A percentile compares a stretch with the other conserved stretches of the same genome.
Conservation (phyloP, 2,888 invertebrate genomes). For the Torymus aiolomorphi region DNA sequence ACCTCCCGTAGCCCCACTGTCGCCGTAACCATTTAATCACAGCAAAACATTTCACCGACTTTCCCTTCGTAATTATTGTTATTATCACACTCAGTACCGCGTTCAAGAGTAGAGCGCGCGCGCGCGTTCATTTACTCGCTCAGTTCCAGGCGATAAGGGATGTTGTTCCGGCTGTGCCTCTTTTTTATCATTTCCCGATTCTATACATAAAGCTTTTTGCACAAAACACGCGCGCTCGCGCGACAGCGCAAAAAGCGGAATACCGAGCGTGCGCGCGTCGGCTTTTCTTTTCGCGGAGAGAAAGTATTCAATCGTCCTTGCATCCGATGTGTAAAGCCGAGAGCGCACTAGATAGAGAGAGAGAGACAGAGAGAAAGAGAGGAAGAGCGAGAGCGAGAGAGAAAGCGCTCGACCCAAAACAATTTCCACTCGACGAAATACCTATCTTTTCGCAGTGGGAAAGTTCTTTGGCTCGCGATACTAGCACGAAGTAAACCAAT, state of each 20-base stretch:
- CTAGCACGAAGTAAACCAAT: conserved; percentile 68
- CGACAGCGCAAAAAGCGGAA: neutral
- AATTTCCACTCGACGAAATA: conserved; percentile 62
- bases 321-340: conserved; percentile 41
- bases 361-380: neutral
- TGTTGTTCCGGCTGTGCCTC: conserved; percentile 4
- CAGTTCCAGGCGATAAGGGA: conserved; percentile 18
- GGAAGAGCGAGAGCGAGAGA: neutral
- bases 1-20: no score
- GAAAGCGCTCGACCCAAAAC: conserved; percentile 44
- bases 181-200: neutral
- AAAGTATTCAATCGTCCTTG: conserved; percentile 55
- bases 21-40: no score
- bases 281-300: neutral
- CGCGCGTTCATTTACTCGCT: neutral
- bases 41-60: no score
- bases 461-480: conserved; percentile 65
- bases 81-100: neutral
- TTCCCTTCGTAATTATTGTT: neutral
- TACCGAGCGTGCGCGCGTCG: neutral
- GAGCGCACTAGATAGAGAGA: neutral
- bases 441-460: conserved; percentile 52
- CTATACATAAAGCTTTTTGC: neutral
- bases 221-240: conserved; percentile 1
- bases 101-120: neutral